Base-by-base conservation (phyloP, 2,888 invertebrate species). In the Callimorpha dominula region DNA sequence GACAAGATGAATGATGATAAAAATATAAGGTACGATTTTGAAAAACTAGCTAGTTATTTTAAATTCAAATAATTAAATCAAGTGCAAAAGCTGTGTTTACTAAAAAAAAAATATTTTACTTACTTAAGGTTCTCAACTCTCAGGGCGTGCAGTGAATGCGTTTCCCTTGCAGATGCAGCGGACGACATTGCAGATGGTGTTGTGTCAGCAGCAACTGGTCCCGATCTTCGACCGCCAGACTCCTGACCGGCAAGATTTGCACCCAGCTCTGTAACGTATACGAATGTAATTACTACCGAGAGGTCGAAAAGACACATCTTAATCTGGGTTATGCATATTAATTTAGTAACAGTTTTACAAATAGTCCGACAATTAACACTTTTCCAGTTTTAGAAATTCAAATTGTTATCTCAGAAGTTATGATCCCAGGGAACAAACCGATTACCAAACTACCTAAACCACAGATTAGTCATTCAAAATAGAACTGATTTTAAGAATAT, bases 231-330 rank as follows among this genome's bases (percentile, higher is more conserved):
- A 31, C 95, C 81, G 17, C 94, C 90, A 63, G 96, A 92, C 74
- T 97, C 98, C 82, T 97, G 97, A 0, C 97, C 98, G 6, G 98
- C 97, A 70, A 98, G 93, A 93, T 98, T 98, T 11, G 98, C 98
- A 8, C 98, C 98, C n/a, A 99, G 92, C 91, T 99, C 99, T 97
- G 85, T 0, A 86, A 69, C 1, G n/a, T 11, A 20, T 31, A 62
- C 12, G 6, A n/a, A 60, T 31, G 14, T 31, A 7, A 60, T 60
- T 31, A 12, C 5, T 14, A 6, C 15, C 4, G 0, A 17, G 5
- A 17, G 6, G 17, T 17, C 52, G 17, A 52, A 52, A n/a, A n/a
- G 54, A 54, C 9, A 54, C n/a, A 8, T 54, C n/a, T n/a, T n/a
- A 8, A 46, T 8, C 9, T 46, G 9, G 43, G 31, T 31, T 1